Conservation (phyloP, 2,888 invertebrate genomes). For the Buathra laborator region DNA sequence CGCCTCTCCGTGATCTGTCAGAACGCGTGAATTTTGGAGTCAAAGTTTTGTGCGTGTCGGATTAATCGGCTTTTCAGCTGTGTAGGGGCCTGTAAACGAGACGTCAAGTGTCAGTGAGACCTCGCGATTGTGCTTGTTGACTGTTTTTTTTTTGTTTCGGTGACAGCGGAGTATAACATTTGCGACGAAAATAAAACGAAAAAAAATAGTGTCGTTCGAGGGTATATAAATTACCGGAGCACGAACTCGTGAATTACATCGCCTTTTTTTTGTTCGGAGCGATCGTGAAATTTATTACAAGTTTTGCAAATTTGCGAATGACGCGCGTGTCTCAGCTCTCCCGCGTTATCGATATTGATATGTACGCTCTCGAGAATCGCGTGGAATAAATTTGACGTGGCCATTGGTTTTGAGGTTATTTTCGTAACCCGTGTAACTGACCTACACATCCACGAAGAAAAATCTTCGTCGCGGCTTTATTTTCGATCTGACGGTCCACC, state of each 20-base stretch:
- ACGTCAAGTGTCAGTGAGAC: conserved; percentile 47
- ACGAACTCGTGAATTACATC: neutral
- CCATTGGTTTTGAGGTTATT: conserved; percentile 70
- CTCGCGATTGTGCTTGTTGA: conserved; percentile 51
- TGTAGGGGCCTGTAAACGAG: neutral
- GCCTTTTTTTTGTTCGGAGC: neutral
- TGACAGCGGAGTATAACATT: conserved; percentile 10
- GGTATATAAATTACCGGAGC: neutral
- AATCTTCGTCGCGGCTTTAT: conserved; percentile 60
- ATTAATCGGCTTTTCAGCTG: conserved; percentile 12
- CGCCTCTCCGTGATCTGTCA: conserved; percentile 20
- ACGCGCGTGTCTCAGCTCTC: neutral
- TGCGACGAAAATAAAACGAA: neutral
- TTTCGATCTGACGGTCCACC: conserved; percentile 68
- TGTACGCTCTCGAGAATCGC: neutral
- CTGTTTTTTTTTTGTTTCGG: conserved; percentile 29
- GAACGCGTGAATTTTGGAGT: conserved; percentile 17
- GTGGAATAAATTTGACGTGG: conserved; percentile 16
- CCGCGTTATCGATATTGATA: neutral
- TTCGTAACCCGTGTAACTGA: conserved; percentile 70
- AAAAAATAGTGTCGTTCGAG: neutral
- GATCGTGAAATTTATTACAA: neutral
- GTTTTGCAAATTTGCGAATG: neutral
- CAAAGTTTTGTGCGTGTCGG: conserved; percentile 6
- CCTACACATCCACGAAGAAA: conserved; percentile 64